Conservation (phyloP, 2,113 vertebrate species). For the Ptilonorhynchus violaceus region DNA sequence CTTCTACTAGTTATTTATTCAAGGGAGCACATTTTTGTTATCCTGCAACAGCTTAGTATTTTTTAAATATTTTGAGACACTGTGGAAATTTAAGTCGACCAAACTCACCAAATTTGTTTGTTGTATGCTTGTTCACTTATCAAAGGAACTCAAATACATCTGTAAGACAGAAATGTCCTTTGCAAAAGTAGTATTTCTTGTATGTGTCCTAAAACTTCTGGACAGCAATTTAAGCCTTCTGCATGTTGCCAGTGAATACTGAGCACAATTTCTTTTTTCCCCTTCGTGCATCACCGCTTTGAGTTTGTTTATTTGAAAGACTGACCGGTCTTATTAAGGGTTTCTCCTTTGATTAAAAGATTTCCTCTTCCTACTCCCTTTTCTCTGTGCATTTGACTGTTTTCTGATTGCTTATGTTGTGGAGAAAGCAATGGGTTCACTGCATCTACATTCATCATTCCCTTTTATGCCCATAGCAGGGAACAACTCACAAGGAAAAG, state of each 20-base stretch:
- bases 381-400: not conserved
- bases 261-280: not conserved
- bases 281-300: not conserved
- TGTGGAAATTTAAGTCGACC: not conserved
- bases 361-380: not conserved
- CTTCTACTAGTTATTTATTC: not conserved
- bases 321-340: not conserved
- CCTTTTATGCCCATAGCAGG: not conserved
- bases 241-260: not conserved
- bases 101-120: not conserved
- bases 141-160: not conserved
- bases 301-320: not conserved
- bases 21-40: not conserved
- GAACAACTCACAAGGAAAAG: not conserved
- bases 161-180: not conserved
- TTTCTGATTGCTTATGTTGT: not conserved
- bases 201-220: not conserved
- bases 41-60: not conserved
- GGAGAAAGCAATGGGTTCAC: not conserved
- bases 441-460: not conserved
- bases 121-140: not conserved
- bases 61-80: not conserved
- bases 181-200: not conserved
- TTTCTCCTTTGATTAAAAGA: not conserved
- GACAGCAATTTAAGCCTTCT: not conserved